Evolutionary conservation across 2,888 invertebrate genomes (phyloP), one percentile per base, ranked within the genome.

Genomic region (Philereme transversata): DNA sequence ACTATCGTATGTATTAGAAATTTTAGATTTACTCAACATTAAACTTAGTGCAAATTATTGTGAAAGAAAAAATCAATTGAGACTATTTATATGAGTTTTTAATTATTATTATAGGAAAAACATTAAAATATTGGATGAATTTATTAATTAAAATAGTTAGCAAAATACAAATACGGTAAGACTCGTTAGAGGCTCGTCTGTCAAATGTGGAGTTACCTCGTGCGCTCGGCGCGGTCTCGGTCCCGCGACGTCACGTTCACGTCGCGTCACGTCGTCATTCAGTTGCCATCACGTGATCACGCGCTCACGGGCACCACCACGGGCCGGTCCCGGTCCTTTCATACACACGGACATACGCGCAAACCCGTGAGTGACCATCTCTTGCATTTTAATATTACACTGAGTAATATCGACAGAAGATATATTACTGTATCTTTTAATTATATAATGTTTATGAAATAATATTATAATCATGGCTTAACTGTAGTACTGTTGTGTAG

Each of bases 101-200:
- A 88, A 90, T 90, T 90, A 90, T 91, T 90, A 90, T 89, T 91
- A 90, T 92, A 91, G 90, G 90, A 81, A 86, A 85, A 86, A 82
- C 82, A 90, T 90, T 86, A 86, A 91, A 87, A 90, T 91, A 91
- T 91, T 90, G 90, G 89, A 91, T 88, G 91, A 92, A 92, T 92
- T 91, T 92, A 92, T 92, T 91, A 92, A 90, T 90, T 91, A 92
- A 92, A 90, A 91, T 92, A 92, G 91, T 91, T 91, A 92, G 92
- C 90, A 83, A 91, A 92, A 90, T 92, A 91, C 91, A 90, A 89
- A 89, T 91, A 92, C 88, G 90, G 82, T 91, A 92, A 91, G 91
- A 90, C 84, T 88, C 88, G 84, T 87, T 89, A 87, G 87, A 88
- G 90, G 88, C 87, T 88, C 80, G 86, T 87, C 90, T 90, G 91